phyloP scores from a whole-genome alignment of 2,888 invertebrate genomes.

The Hedya salicella region DNA sequence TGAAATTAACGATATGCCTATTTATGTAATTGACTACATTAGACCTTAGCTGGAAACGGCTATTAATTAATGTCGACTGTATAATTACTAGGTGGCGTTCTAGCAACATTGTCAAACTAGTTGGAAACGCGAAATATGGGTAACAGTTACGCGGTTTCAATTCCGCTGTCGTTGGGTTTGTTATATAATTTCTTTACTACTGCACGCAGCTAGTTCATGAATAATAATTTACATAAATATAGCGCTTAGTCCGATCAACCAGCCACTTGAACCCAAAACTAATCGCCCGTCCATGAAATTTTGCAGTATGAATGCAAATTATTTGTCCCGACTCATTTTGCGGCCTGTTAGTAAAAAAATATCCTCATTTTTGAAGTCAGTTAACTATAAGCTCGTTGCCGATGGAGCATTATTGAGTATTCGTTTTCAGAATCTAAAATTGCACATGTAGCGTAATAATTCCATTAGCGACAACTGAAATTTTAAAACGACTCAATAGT shows the following conservation, averaged over 20 bases:
- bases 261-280: constrained; percentile 5
- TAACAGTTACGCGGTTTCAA: constrained; percentile 37
- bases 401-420: too few relatives aligned
- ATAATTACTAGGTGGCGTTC: constrained; percentile 34
- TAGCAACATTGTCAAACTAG: constrained; percentile 37
- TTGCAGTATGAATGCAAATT: too few relatives aligned
- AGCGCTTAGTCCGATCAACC: constrained; percentile 10
- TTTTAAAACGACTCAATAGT: too few relatives aligned
- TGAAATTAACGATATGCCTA: constrained; percentile 32
- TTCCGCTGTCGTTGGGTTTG: constrained; percentile 24
- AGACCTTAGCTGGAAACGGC: constrained; percentile 26
- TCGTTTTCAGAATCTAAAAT: too few relatives aligned
- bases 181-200: constrained; percentile 36
- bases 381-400: too few relatives aligned
- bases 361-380: too few relatives aligned
- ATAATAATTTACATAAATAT: constrained; percentile 33
- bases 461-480: too few relatives aligned
- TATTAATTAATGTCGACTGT: constrained; percentile 34
- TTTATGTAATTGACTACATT: constrained; percentile 39
- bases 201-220: constrained; percentile 28
- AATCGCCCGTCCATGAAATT: neutral
- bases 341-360: too few relatives aligned
- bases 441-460: too few relatives aligned
- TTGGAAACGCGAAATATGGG: constrained; percentile 34
- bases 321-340: too few relatives aligned